These are phyloP conservation scores for Oncorhynchus masou DNA, from an alignment of 2,113 vertebrate genomes.

Conservation along the genomic window DNA sequence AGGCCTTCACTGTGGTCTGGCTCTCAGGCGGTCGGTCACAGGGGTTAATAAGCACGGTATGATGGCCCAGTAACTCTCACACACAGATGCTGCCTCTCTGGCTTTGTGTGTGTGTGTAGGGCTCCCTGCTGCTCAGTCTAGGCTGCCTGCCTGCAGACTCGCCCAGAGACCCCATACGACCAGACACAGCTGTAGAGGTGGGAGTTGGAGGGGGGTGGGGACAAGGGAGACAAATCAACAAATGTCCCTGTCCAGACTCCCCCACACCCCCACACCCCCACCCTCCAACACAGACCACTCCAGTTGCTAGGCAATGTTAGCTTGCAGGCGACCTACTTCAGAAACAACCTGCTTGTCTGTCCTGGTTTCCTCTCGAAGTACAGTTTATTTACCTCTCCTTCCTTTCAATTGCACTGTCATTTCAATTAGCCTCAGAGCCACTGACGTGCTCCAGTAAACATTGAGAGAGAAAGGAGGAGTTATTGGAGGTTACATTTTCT, in stretches of 20 bases:
- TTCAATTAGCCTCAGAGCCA: neutral
- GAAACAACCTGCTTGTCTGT: constrained; percentile 9
- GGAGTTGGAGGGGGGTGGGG: neutral
- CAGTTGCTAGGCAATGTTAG: constrained; percentile 35
- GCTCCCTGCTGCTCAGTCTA: neutral
- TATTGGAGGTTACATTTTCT: neutral
- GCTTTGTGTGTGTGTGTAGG: neutral
- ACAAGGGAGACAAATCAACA: neutral
- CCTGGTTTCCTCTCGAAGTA: constrained; percentile 12
- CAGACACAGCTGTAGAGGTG: constrained; percentile 23
- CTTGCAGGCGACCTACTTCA: constrained; percentile 31
- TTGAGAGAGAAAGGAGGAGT: neutral
- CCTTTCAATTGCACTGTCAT: neutral
- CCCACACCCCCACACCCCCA: neutral
- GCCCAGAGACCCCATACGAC: neutral
- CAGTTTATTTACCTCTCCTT: neutral
- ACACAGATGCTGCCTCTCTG: neutral
- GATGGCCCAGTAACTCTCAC: constrained; percentile 15
- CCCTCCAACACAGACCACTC: neutral
- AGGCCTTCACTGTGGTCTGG: neutral
- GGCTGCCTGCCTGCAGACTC: constrained; percentile 11
- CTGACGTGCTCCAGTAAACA: neutral
- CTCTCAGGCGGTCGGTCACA: neutral
- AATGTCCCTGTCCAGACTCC: neutral
- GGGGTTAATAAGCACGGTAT: neutral